Evolutionary conservation across 1,140 invertebrate species (phyloP).

Genomic region (Asobara japonica): DNA sequence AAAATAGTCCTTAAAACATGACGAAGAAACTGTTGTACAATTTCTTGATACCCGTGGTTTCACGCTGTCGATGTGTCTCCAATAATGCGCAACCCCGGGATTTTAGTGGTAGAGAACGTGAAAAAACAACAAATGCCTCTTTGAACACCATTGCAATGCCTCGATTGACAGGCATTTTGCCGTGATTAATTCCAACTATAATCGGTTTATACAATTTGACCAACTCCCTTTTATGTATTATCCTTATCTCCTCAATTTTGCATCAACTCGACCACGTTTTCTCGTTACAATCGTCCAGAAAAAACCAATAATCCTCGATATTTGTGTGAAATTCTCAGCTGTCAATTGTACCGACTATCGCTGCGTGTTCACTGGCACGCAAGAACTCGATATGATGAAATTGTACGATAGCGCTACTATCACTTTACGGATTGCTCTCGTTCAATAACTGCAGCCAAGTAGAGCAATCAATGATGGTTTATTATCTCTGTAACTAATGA

Average conservation of each 20-base stretch:
- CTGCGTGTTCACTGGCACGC: too few relatives aligned
- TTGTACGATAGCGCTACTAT: not conserved
- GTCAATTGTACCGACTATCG: too few relatives aligned
- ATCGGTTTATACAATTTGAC: not conserved
- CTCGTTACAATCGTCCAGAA: not conserved
- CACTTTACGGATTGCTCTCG: not conserved
- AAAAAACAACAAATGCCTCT: constrained; percentile 64
- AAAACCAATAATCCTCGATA: not conserved
- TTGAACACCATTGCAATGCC: constrained; percentile 64
- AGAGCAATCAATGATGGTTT: not conserved
- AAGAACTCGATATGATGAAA: not conserved
- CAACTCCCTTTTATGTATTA: not conserved
- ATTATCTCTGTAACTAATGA: too few relatives aligned
- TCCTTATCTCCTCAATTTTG: not conserved
- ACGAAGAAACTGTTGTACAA: constrained; percentile 87
- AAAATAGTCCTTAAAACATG: constrained; percentile 75
- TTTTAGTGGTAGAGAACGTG: constrained; percentile 63
- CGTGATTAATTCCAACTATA: constrained; percentile 20
- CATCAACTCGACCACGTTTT: too few relatives aligned
- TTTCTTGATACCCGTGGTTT: constrained; percentile 84
- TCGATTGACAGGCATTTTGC: constrained; percentile 63
- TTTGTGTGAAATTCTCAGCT: not conserved
- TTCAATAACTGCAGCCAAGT: not conserved
- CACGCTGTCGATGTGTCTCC: constrained; percentile 80
- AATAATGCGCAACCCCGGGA: constrained; percentile 72